These are phyloP conservation scores for Holothuria scabra DNA, from an alignment of 53 echinoderm and acorn worm species.

Conservation along the genomic window DNA sequence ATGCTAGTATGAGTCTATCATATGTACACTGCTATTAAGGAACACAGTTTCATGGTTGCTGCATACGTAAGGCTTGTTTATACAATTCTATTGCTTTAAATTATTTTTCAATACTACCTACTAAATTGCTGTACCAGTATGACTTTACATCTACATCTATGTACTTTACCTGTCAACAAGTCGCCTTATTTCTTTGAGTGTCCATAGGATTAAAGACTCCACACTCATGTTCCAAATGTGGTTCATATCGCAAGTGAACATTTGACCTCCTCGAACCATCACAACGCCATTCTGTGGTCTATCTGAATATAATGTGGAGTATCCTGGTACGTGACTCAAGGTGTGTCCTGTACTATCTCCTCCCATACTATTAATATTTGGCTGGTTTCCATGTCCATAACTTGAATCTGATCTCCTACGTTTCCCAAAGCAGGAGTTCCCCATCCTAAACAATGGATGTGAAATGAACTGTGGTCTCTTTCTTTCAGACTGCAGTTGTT, in stretches of 20 bases:
- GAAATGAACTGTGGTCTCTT: too few relatives aligned
- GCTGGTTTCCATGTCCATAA: slow-evolving; percentile 35
- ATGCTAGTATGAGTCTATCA: too few relatives aligned
- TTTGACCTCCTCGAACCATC: slow-evolving; percentile 56
- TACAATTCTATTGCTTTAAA: too few relatives aligned
- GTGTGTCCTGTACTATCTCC: slow-evolving; percentile 12
- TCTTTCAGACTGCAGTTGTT: too few relatives aligned
- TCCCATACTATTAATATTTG: slow-evolving; percentile 41
- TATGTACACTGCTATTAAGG: too few relatives aligned
- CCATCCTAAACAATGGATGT: slow-evolving; percentile 58
- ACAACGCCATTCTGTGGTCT: slow-evolving; percentile 46
- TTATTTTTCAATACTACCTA: too few relatives aligned
- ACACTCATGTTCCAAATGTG: slow-evolving; percentile 60
- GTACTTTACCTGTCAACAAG: slow-evolving; percentile 92
- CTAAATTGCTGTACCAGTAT: too few relatives aligned
- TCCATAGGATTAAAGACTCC: slow-evolving; percentile 75
- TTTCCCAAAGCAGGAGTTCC: slow-evolving; percentile 93
- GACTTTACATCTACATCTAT: not conserved
- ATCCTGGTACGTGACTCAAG: not conserved
- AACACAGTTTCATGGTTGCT: too few relatives aligned
- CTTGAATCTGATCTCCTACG: slow-evolving; percentile 57
- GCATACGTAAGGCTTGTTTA: too few relatives aligned
- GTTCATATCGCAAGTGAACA: slow-evolving; percentile 48
- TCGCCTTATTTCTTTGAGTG: slow-evolving; percentile 82
- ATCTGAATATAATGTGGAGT: slow-evolving; percentile 14